Evolutionary conservation across 2,888 invertebrate genomes (phyloP).

Genomic region (Tricholauxania praeusta): DNA sequence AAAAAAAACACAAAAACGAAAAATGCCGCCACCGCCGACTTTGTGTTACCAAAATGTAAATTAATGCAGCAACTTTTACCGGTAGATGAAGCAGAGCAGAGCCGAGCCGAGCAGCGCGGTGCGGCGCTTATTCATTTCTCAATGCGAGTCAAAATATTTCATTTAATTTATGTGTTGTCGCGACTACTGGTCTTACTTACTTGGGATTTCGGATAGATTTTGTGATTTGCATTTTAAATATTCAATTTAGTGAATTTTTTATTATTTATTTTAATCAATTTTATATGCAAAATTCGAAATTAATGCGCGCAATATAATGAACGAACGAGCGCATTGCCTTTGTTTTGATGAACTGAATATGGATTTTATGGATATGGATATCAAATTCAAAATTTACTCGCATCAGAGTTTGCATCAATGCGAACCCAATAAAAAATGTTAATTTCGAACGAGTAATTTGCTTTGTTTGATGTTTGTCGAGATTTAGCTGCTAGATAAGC

Average conservation of each 20-base stretch:
- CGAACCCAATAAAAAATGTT: too few relatives aligned
- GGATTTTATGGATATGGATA: too few relatives aligned
- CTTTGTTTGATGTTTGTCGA: too few relatives aligned
- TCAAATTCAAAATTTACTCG: too few relatives aligned
- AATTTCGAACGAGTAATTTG: too few relatives aligned
- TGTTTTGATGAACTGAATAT: too few relatives aligned
- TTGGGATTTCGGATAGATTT: conserved; percentile 53
- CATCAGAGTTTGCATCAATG: too few relatives aligned
- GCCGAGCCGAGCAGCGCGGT: conserved; percentile 40
- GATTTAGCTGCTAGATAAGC: too few relatives aligned
- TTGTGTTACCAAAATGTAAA: neutral
- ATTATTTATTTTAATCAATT: neutral
- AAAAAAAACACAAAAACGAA: neutral
- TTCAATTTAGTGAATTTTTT: conserved; percentile 14
- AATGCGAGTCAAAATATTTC: conserved; percentile 65
- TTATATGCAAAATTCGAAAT: too few relatives aligned
- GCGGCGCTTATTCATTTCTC: conserved; percentile 38
- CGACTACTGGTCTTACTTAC: conserved; percentile 67
- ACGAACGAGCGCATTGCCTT: too few relatives aligned
- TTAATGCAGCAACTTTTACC: too few relatives aligned
- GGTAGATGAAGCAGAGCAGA: conserved; percentile 31
- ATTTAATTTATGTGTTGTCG: conserved; percentile 66
- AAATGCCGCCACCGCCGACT: neutral
- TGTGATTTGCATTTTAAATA: conserved; percentile 38
- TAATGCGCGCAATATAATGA: too few relatives aligned